Conservation (phyloP, 30 jellyfish, hydroid and myxozoan genomes). For the Chrysaora quinquecirrha region DNA sequence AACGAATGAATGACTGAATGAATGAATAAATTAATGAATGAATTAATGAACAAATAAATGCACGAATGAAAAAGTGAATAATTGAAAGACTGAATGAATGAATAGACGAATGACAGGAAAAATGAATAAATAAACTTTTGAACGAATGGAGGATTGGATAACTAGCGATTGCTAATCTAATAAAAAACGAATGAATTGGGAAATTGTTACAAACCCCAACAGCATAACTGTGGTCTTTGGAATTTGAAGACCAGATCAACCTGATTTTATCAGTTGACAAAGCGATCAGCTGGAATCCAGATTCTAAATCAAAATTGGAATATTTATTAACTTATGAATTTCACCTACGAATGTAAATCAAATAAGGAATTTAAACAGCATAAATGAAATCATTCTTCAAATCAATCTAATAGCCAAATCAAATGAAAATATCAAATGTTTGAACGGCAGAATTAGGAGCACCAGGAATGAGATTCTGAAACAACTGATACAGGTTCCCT, state of each 20-base stretch:
- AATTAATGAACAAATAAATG: no score
- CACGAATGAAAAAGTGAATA: no score
- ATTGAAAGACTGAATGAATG: no score
- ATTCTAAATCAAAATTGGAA: not conserved
- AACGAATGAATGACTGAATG: no score
- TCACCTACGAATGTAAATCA: not conserved
- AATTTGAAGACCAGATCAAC: not conserved
- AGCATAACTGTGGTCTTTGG: not conserved
- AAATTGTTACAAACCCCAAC: not conserved
- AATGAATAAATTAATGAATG: no score
- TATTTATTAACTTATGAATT: not conserved
- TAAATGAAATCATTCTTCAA: not conserved
- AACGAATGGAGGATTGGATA: not conserved
- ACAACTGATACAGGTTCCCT: no score
- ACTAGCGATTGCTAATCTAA: not conserved
- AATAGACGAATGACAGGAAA: not conserved
- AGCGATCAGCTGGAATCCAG: not conserved
- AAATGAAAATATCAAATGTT: no score
- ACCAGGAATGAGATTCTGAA: no score
- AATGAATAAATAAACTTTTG: not conserved
- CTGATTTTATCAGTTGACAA: not conserved
- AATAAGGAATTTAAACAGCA: not conserved
- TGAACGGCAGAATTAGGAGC: no score
- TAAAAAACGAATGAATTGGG: not conserved
- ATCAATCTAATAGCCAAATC: no score